A percentile compares a stretch with the other conserved stretches of the same genome.
Conservation (phyloP, 2,797 vertebrate species). For the Prionace glauca region DNA sequence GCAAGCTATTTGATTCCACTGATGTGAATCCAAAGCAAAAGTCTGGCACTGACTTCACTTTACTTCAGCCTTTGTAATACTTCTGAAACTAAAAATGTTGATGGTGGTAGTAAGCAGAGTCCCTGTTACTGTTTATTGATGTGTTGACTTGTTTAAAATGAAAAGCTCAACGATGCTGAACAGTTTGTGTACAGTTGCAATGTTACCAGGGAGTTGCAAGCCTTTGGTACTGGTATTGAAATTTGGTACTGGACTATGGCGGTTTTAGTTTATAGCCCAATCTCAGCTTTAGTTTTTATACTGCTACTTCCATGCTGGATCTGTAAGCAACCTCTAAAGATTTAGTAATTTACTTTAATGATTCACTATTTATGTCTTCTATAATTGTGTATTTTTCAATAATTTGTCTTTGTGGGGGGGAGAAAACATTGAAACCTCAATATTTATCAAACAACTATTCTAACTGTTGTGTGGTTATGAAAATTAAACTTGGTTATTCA, state of each 20-base stretch:
- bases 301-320: neutral
- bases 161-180: neutral
- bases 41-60: neutral
- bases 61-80: neutral
- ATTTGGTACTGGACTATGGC: neutral
- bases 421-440: neutral
- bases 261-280: neutral
- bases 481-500: neutral
- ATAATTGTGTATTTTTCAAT: neutral
- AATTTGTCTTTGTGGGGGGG: neutral
- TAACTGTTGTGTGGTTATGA: neutral
- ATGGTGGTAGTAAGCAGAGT: neutral
- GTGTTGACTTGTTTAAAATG: neutral
- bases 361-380: slow-evolving; percentile 4
- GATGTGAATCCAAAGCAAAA: neutral
- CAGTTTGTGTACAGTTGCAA: neutral
- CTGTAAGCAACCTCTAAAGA: neutral
- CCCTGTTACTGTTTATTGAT: neutral
- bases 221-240: neutral
- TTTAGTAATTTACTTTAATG: neutral
- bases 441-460: neutral
- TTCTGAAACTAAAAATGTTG: neutral
- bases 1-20: too few relatives aligned
- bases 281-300: neutral
- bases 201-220: neutral